These are phyloP conservation scores for Lepus townsendii DNA, from an alignment of 2,797 vertebrate species.

Conservation along the genomic window DNA sequence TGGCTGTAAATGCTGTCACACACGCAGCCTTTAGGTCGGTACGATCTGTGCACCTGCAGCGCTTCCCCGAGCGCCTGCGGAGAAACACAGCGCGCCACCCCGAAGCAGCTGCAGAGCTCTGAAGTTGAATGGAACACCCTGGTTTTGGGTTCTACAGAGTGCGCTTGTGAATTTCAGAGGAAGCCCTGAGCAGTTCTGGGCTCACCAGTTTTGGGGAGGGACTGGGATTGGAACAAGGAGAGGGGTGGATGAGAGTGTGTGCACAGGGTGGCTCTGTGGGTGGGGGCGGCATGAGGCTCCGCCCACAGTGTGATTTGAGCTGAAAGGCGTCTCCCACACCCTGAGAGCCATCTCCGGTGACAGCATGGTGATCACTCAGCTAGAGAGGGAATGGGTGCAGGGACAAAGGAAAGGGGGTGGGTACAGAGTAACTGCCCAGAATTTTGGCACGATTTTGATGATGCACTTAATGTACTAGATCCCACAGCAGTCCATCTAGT, in stretches of 20 bases:
- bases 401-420: constrained; percentile 66
- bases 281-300: not conserved
- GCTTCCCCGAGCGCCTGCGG: not conserved
- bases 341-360: not conserved
- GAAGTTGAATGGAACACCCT: not conserved
- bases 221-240: not conserved
- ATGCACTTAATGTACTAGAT: not conserved
- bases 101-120: not conserved
- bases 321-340: not conserved
- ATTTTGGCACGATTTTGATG: not conserved
- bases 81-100: not conserved
- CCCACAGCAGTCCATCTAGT: not conserved
- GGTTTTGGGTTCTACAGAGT: not conserved
- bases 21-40: not conserved
- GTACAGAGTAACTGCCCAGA: not conserved
- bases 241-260: not conserved
- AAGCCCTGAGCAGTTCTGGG: not conserved
- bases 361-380: not conserved
- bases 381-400: not conserved
- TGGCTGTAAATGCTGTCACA: not conserved
- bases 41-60: fast-evolving
- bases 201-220: not conserved
- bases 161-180: not conserved
- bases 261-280: not conserved
- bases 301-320: not conserved